phyloP scores from a whole-genome alignment of 1,140 invertebrate genomes.

The Pseudoatta argentina region DNA sequence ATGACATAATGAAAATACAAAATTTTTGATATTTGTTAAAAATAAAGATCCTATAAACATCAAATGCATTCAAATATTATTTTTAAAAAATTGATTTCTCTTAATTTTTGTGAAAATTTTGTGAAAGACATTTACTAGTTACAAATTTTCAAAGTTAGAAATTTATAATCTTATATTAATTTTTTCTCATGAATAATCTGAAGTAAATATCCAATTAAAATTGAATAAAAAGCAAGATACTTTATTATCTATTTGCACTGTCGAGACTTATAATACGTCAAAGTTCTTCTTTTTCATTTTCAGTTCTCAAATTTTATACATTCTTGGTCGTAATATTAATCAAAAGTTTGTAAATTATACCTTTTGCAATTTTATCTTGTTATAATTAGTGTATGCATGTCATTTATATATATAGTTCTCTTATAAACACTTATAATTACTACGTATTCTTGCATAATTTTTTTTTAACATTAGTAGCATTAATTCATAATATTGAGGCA shows the following conservation, averaged over 20 bases:
- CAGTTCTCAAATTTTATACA: background rate
- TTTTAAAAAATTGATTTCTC: background rate
- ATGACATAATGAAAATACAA: slow-evolving; percentile 15
- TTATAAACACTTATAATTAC: slow-evolving; percentile 16
- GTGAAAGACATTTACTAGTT: background rate
- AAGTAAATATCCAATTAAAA: background rate
- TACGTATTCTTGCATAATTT: slow-evolving; percentile 36
- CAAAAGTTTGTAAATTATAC: background rate
- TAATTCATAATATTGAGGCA: slow-evolving; percentile 40
- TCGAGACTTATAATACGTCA: background rate
- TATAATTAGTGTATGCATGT: background rate
- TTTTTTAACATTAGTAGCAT: slow-evolving; percentile 30
- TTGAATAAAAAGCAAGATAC: background rate
- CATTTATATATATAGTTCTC: background rate
- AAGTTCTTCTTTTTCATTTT: background rate
- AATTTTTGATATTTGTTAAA: slow-evolving; percentile 12
- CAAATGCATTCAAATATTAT: background rate
- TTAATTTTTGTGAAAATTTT: slow-evolving; percentile 5
- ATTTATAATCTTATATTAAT: background rate
- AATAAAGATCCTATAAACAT: background rate
- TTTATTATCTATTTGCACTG: slow-evolving; percentile 7
- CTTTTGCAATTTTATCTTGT: background rate
- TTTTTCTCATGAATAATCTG: background rate
- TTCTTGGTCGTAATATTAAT: slow-evolving; percentile 4
- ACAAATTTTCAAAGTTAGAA: background rate